Evolutionary conservation across 1,140 invertebrate species (phyloP).

Genomic region (Pseudomyrmex gracilis): DNA sequence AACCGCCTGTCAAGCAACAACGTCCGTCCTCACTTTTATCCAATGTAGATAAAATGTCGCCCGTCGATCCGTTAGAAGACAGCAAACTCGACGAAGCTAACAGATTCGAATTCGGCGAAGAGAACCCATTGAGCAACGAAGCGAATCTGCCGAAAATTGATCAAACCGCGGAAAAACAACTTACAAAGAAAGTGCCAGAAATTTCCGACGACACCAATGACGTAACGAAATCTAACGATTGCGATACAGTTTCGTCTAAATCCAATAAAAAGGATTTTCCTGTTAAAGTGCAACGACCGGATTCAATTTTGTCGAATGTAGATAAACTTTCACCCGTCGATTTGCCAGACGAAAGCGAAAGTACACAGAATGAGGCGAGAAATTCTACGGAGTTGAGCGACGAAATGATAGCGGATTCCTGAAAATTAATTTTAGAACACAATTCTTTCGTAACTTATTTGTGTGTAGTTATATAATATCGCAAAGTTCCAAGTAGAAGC

Average conservation of each 20-base stretch:
- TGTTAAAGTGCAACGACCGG: conserved; percentile 44
- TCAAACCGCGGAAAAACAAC: too few species aligned
- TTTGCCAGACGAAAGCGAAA: conserved; percentile 39
- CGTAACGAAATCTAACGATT: conserved; percentile 41
- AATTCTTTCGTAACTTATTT: conserved; percentile 45
- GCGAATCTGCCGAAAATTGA: too few species aligned
- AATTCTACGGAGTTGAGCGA: conserved; percentile 1
- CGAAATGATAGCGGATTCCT: background rate
- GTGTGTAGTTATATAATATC: conserved; percentile 26
- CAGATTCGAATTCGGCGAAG: too few species aligned
- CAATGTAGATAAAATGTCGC: conserved; percentile 53
- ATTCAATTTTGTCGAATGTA: conserved; percentile 52
- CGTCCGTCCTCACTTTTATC: conserved; percentile 22
- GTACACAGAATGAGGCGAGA: conserved; percentile 21
- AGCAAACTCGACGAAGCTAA: conserved; percentile 7
- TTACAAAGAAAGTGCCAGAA: too few species aligned
- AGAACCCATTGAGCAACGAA: too few species aligned
- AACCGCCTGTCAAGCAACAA: conserved; percentile 34
- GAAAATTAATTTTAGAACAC: background rate
- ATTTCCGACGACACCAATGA: too few species aligned
- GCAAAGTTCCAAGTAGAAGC: background rate
- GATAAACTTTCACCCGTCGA: conserved; percentile 35
- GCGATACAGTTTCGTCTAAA: conserved; percentile 16
- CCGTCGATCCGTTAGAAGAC: conserved; percentile 19
- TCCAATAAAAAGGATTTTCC: background rate